phyloP scores from a whole-genome alignment of 2,797 vertebrate species.

The Amblyopsis hoosieri region DNA sequence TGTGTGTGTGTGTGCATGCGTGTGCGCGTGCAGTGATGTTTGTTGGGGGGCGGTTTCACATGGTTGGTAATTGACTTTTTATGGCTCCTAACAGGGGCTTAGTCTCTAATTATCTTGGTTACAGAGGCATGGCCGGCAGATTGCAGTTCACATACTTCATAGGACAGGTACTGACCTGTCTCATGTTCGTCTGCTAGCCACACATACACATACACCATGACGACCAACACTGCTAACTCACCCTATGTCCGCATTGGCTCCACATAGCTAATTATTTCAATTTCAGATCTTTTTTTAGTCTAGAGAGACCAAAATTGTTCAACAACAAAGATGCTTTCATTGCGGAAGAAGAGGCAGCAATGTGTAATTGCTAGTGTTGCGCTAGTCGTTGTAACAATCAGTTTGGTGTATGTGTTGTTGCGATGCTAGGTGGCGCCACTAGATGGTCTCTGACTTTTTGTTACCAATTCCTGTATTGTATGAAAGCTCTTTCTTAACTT shows the following conservation, averaged over 20 bases:
- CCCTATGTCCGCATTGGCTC: slow-evolving; percentile 8
- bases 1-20: background rate
- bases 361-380: too few relatives aligned
- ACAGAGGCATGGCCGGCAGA: slow-evolving; percentile 75
- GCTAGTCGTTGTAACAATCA: too few relatives aligned
- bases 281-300: slow-evolving; percentile 15
- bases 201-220: slow-evolving; percentile 3
- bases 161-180: slow-evolving; percentile 69
- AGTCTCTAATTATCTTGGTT: slow-evolving; percentile 75
- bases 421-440: too few relatives aligned
- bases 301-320: too few relatives aligned
- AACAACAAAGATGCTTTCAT: too few relatives aligned
- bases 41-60: slow-evolving; percentile 20
- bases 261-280: background rate
- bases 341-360: too few relatives aligned
- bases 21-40: slow-evolving; percentile 25
- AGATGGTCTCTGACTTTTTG: too few relatives aligned
- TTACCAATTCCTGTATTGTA: too few relatives aligned
- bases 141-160: slow-evolving; percentile 66
- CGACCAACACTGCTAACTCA: slow-evolving; percentile 12
- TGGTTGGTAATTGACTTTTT: slow-evolving; percentile 61
- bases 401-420: too few relatives aligned
- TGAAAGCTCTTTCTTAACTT: too few relatives aligned
- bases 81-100: slow-evolving; percentile 68
- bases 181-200: slow-evolving; percentile 59